Evolutionary conservation across 2,888 invertebrate species (phyloP), one percentile per base, ranked within the genome.

Genomic region (Xestia sexstrigata): DNA sequence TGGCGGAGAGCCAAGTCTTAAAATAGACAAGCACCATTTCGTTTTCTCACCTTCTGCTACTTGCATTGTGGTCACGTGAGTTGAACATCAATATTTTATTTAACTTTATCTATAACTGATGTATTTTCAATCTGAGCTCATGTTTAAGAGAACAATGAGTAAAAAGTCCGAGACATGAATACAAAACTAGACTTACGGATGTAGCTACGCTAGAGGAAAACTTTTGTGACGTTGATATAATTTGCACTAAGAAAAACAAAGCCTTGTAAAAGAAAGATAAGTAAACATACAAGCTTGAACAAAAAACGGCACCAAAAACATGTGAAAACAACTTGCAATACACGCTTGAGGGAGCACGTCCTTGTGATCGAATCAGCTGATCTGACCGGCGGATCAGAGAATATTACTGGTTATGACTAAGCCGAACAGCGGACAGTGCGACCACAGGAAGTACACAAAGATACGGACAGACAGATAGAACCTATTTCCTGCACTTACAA

Each of bases 21-120:
- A 95, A 96, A 95, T 96, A 95, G 94, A 90, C 79, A 83, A 87
- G 88, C 87, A 89, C 91, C 89, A 90, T 91, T 92, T 91, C 91
- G 94, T 93, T 93, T 93, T 93, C 93, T 92, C 95, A 95, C 95
- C 95, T 95, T 92, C 92, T 90, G 90, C 90, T 87, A 89, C 91
- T 89, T 92, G 92, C 90, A 94, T 92, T 93, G 93, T 93, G 94
- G 92, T 95, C 95, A 95, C 93, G 94, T 95, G 95, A 89, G 83
- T 67, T 55, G 74, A 84, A 79, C 79, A 85, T 85, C 75, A 82
- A 86, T 82, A 84, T 85, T 87, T 89, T 88, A 86, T 89, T 85
- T 78, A 79, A 84, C 66, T 81, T 79, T 74, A 83, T 84, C 66
- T 79, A 84, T 45, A 72, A 86, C 85, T 81, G 76, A 74, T 86